Conservation (phyloP, 2,113 vertebrate genomes). For the Forbesichthys papilliferus region DNA sequence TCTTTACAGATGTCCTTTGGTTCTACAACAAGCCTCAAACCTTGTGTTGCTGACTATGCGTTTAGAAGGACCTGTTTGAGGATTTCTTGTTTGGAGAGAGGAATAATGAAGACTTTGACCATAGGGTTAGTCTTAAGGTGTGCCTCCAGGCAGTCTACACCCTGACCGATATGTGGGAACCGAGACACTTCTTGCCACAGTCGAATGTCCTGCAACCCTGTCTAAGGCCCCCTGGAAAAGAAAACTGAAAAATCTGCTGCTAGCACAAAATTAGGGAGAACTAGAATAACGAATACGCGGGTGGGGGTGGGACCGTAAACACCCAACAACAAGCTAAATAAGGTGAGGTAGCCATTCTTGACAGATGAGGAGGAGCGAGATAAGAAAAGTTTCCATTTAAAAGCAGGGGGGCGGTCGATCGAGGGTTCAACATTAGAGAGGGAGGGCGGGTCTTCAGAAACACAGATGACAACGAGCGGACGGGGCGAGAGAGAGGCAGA, state of each 20-base stretch:
- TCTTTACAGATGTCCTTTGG: constrained; percentile 19
- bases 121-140: background rate
- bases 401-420: too few species aligned
- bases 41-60: background rate
- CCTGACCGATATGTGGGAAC: constrained; percentile 32
- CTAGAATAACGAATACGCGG: too few species aligned
- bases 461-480: background rate
- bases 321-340: background rate
- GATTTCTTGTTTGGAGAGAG: background rate
- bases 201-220: background rate
- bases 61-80: background rate
- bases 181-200: background rate
- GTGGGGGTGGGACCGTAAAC: too few species aligned
- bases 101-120: background rate
- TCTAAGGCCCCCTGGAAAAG: background rate
- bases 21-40: background rate
- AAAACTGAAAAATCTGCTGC: constrained; percentile 2
- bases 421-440: background rate
- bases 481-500: background rate
- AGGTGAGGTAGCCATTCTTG: background rate
- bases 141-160: background rate
- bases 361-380: background rate
- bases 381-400: too few species aligned
- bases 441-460: background rate
- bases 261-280: too few species aligned